These are phyloP conservation scores for Drosophila parabipectinata DNA, from an alignment of 1,140 invertebrate genomes.

Conservation along the genomic window DNA sequence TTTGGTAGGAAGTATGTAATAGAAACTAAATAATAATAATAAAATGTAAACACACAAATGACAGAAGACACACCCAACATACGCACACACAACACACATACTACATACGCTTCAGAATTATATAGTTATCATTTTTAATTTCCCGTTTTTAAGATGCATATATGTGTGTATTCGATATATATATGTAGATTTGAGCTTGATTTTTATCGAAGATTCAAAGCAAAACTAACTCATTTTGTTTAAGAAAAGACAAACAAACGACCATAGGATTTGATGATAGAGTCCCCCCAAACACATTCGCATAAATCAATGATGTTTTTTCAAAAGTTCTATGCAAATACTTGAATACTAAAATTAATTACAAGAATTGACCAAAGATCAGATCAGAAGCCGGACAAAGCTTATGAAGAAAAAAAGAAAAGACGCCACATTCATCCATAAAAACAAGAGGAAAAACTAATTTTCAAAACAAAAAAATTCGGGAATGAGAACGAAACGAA, in stretches of 20 bases:
- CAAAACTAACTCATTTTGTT: slow-evolving; percentile 19
- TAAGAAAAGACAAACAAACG: not conserved
- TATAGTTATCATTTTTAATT: slow-evolving; percentile 29
- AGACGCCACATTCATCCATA: slow-evolving; percentile 79
- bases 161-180: slow-evolving; percentile 23
- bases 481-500: slow-evolving; percentile 17
- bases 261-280: slow-evolving; percentile 2
- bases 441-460: slow-evolving; percentile 26
- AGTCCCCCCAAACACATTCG: slow-evolving; percentile 37
- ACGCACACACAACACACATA: slow-evolving; percentile 12
- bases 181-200: slow-evolving; percentile 35
- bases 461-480: slow-evolving; percentile 2
- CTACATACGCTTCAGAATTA: slow-evolving; percentile 17
- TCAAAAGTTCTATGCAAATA: slow-evolving; percentile 76
- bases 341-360: slow-evolving; percentile 48
- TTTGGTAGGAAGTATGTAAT: slow-evolving; percentile 78
- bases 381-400: slow-evolving; percentile 17
- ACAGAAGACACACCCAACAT: slow-evolving; percentile 5
- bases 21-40: slow-evolving; percentile 39
- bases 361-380: slow-evolving; percentile 34
- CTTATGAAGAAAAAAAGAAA: slow-evolving; percentile 56
- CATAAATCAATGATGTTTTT: slow-evolving; percentile 52
- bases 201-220: slow-evolving; percentile 34
- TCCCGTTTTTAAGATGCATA: slow-evolving; percentile 29
- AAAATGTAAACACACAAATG: slow-evolving; percentile 4